Evolutionary conservation across 1,140 invertebrate species (phyloP), one percentile per base, ranked within the genome.

Genomic region (Drosophila lowei): DNA sequence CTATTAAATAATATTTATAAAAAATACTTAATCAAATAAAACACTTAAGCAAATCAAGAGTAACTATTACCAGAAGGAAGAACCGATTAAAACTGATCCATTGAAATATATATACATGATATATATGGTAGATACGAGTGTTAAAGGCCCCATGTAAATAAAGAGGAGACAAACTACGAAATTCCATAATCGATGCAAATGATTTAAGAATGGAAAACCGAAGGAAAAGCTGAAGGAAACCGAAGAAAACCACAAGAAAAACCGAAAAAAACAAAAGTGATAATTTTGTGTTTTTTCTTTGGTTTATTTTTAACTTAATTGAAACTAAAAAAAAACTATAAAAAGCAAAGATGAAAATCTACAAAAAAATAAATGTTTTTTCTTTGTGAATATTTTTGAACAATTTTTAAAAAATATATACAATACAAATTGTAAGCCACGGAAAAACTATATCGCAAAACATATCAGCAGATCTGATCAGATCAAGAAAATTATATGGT

Each of bases 131-230:
- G 30, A 15, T 28, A 25, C 1, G 16, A 42, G 44, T 38, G 50
- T 34, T 52, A 74, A 63, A 86, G 46, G 68, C 73, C 61, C 77
- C 49, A 61, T 89, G 84, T 89, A 89, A 85, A 89, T 89, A 89
- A 86, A 55, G 74, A 79, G 59, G 54, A 68, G 60, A 89, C 76
- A 89, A 89, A 74, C 84, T 88, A 89, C 79, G 28, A 58, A 54
- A 88, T 79, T 89, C 68, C 79, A 89, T 71, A 74, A 73, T 63
- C 41, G 61, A 83, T 86, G 79, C 79, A 81, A 88, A 88, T 76
- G 75, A 77, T 38, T 38, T 38, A 38, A 3, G 63, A 49, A 57
- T 49, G 48, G 62, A 89, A 11, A 68, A 75, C 34, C 67, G 46
- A 54, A 52, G 48, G 28, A 46, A 53, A 60, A 59, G 28, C 16